Base-by-base conservation (phyloP, 2,797 vertebrate genomes). In the Mustela erminea region DNA sequence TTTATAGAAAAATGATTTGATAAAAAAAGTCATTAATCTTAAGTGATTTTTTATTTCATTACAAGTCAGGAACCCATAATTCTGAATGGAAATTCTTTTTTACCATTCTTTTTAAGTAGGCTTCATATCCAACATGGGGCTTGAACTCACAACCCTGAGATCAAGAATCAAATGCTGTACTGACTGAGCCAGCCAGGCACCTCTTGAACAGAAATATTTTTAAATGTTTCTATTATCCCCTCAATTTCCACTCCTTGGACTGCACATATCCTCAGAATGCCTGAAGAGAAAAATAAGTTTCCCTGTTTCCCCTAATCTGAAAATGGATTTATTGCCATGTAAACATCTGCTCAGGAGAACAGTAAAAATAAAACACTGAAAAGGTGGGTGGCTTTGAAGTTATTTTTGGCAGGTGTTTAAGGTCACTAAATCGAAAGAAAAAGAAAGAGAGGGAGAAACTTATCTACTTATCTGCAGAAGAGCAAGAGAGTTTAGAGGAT, bases 331-430 rank as follows among this genome's bases (percentile, higher is more conserved):
- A 90, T 66, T 97, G 93, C 92, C 93, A 93, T 54, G 62, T 90
- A 95, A 97, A 98, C 91, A 97, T 97, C 94, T 95, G 94, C 96
- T 97, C 94, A 90, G 81, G 86, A 94, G 93, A 96, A 90, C 21
- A 83, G 81, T 82, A 87, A 98, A 97, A 95, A 95, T 87, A 95
- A 12, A 54, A n/a, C 96, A 86, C 93, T 35, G 94, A 92, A 49
- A 72, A 91, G 74, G 52, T 87, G 64, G 95, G 56, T 97, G 12
- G 43, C 75, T 80, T 60, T 27, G 74, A 97, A 96, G 75, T 89
- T 95, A 90, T 97, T 98, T 98, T 97, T 86, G 75, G 68, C 75
- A 94, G 43, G 66, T 85, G 95, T 97, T 96, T 77, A 94, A 97
- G 88, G 80, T 90, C 87, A 93, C 74, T 96, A 95, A 96, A 96